Base-by-base conservation (phyloP, 2,888 invertebrate genomes). In the Villa cingulata region DNA sequence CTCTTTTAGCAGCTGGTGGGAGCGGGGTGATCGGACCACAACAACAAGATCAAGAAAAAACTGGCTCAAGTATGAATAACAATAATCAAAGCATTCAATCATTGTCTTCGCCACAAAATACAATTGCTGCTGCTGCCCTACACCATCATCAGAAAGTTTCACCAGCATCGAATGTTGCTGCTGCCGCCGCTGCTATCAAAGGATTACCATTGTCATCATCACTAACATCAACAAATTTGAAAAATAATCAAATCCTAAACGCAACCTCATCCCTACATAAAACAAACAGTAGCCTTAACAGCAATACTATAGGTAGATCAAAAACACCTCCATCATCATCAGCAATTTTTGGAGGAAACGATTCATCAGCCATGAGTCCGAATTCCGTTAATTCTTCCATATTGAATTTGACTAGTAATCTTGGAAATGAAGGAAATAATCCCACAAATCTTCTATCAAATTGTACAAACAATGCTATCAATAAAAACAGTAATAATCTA, bases 121-220 rank as follows among this genome's bases (percentile, higher is more conserved):
- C 45, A 18, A 48, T 70, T 83, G 49, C 52, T 71, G 50, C 74
- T 75, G 19, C 81, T 83, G 66, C 81, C 79, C 57, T 82, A 48
- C 70, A 32, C 3, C 29, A 32, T 23, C 29, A 32, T 32, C 29
- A 32, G 4, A 32, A 32, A 32, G 12, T 14, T 12, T 32, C 29
- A 32, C 7, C 12, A 12, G 4, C 12, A 32, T 32, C 29, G 12
- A 12, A 9, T 12, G 1, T 3, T 32, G 3, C 29, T 32, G n/a
- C n/a, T n/a, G n/a, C n/a, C n/a, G n/a, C n/a, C n/a, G n/a, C n/a
- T n/a, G n/a, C n/a, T n/a, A n/a, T n/a, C n/a, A 32, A 32, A 32
- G 29, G 29, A 32, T 12, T 32, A 14, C 6, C 29, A 27, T n/a
- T 32, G 15, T 45, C 45, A 20, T 9, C 40, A 20, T n/a, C 80